A percentile compares a stretch with the other conserved stretches of the same genome.
Evolutionary conservation across 2,113 vertebrate genomes (phyloP).

Genomic region (Okapia johnstoni): DNA sequence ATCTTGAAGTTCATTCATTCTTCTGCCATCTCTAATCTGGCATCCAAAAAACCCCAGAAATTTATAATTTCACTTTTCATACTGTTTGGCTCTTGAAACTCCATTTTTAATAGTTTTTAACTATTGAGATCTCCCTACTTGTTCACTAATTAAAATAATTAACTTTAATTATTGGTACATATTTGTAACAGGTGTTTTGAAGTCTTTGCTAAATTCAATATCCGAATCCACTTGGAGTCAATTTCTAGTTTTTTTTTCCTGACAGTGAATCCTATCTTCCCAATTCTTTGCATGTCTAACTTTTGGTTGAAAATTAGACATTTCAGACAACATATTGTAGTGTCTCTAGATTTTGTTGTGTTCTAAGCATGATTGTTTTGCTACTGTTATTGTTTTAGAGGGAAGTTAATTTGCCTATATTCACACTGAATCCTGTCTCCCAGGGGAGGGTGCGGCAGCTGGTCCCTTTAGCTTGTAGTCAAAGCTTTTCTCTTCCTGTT

Average conservation of each 20-base stretch:
- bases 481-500: not conserved
- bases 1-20: not conserved
- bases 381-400: not conserved
- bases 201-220: not conserved
- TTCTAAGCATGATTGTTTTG: not conserved
- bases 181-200: not conserved
- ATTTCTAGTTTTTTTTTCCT: not conserved
- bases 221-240: not conserved
- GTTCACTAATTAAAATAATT: not conserved
- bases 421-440: not conserved
- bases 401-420: not conserved
- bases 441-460: not conserved
- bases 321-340: not conserved
- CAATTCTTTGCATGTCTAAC: not conserved
- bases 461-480: not conserved
- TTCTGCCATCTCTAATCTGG: not conserved
- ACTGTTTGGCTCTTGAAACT: not conserved
- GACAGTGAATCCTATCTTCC: not conserved
- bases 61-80: not conserved
- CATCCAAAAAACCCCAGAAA: not conserved
- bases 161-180: not conserved
- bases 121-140: not conserved
- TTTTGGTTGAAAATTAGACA: not conserved
- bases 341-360: not conserved
- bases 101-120: not conserved